Percentiles rank a stretch among this genome's conserved stretches.
These are phyloP conservation scores for Steinernema khuongi DNA, from an alignment of 1,140 invertebrate species.

Conservation along the genomic window DNA sequence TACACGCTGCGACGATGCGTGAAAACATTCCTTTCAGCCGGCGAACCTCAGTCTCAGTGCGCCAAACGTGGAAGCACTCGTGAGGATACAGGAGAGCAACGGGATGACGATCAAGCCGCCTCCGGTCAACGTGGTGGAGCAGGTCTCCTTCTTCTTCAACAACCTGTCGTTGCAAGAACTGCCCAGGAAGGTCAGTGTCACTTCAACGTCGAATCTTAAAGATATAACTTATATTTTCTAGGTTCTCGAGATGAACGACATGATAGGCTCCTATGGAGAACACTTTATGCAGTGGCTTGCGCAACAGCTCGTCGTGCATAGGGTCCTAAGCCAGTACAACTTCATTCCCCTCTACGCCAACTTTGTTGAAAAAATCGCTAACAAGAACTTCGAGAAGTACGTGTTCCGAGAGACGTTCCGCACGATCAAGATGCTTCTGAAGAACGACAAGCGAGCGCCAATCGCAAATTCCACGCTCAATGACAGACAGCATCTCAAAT, in stretches of 20 bases:
- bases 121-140: conserved; percentile 79
- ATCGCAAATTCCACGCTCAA: conserved; percentile 83
- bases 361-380: conserved; percentile 83
- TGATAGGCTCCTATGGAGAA: conserved; percentile 70
- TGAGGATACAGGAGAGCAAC: conserved; percentile 87
- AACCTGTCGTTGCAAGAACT: conserved; percentile 93
- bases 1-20: neutral
- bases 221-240: conserved; percentile 43
- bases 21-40: neutral
- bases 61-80: conserved; percentile 91
- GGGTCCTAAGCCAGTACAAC: conserved; percentile 94
- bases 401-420: conserved; percentile 89
- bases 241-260: conserved; percentile 87
- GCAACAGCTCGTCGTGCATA: conserved; percentile 96
- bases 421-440: conserved; percentile 81
- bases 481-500: conserved; percentile 89
- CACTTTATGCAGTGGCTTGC: conserved; percentile 84
- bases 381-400: conserved; percentile 74
- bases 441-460: conserved; percentile 79
- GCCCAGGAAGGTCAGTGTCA: conserved; percentile 69
- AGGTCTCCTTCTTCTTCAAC: conserved; percentile 99
- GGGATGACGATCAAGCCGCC: conserved; percentile 76
- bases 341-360: conserved; percentile 93
- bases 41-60: conserved; percentile 68
- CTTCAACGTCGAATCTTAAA: neutral